Conservation (phyloP, 2,888 invertebrate genomes). For the Dynastes grantii region DNA sequence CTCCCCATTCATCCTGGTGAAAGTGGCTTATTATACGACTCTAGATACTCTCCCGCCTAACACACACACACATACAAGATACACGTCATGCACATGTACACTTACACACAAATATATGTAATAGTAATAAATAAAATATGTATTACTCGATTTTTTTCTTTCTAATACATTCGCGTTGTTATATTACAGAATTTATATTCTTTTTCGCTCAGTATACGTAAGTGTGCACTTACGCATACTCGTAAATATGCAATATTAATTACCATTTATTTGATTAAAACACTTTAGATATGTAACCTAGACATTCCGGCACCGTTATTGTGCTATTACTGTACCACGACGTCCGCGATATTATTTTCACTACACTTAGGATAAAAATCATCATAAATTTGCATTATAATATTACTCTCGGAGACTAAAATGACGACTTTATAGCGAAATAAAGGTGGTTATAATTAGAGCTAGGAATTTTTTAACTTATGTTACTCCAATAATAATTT, state of each 20-base stretch:
- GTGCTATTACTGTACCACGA: slow-evolving; percentile 14
- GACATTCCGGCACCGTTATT: slow-evolving; percentile 26
- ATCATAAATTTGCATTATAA: slow-evolving; percentile 9
- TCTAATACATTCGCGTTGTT: neutral
- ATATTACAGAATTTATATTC: no score
- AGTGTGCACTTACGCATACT: neutral
- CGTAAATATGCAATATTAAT: slow-evolving; percentile 28
- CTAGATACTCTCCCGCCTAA: slow-evolving; percentile 54
- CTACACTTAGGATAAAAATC: slow-evolving; percentile 9
- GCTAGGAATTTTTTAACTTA: no score
- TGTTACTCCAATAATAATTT: no score
- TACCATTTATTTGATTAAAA: slow-evolving; percentile 37
- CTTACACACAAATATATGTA: slow-evolving; percentile 38
- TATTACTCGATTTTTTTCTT: no score
- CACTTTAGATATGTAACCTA: slow-evolving; percentile 28
- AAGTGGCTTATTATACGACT: slow-evolving; percentile 59
- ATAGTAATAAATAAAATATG: slow-evolving; percentile 13
- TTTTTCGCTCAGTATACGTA: no score
- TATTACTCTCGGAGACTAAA: neutral
- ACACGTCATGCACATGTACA: slow-evolving; percentile 35
- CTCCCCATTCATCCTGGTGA: slow-evolving; percentile 63
- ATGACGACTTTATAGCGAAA: neutral
- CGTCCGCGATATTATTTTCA: slow-evolving; percentile 18
- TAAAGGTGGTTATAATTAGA: neutral
- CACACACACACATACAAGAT: slow-evolving; percentile 43